These are phyloP conservation scores for Sinodicranocentrus sp. DNA, from an alignment of 2,888 invertebrate species.

Conservation along the genomic window DNA sequence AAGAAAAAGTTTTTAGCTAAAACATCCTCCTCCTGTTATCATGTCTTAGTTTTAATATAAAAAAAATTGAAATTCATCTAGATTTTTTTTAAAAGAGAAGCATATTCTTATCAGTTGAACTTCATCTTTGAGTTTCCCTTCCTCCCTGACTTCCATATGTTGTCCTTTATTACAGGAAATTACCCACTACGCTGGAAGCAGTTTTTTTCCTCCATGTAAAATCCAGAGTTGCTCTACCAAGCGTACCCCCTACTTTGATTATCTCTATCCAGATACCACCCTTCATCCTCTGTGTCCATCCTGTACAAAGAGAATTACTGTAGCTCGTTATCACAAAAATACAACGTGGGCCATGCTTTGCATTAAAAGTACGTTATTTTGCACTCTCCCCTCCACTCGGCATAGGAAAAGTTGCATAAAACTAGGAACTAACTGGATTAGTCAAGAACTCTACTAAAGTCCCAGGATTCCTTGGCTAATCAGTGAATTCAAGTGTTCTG, in stretches of 20 bases:
- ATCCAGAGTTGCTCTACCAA: neutral
- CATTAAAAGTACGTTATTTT: conserved; percentile 33
- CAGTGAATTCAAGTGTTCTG: conserved; percentile 69
- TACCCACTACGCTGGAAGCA: neutral
- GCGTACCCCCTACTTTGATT: conserved; percentile 24
- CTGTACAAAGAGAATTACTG: conserved; percentile 51
- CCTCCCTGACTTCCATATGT: no score
- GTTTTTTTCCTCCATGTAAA: conserved; percentile 4
- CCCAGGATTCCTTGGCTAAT: conserved; percentile 60
- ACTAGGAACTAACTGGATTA: conserved; percentile 49
- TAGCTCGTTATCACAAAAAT: conserved; percentile 58
- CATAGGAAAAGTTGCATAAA: conserved; percentile 8
- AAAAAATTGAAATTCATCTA: no score
- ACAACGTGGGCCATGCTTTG: conserved; percentile 33
- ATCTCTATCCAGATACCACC: conserved; percentile 28
- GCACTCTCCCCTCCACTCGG: neutral
- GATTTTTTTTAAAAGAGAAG: no score
- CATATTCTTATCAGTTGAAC: no score
- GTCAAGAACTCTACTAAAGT: conserved; percentile 47
- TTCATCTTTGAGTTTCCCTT: no score
- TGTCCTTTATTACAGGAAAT: no score
- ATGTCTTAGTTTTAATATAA: no score
- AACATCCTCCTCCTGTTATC: no score
- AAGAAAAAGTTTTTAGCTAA: no score
- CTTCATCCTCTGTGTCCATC: conserved; percentile 17